These are phyloP conservation scores for Gymnobelideus leadbeateri DNA, from an alignment of 2,113 vertebrate species.

Conservation along the genomic window DNA sequence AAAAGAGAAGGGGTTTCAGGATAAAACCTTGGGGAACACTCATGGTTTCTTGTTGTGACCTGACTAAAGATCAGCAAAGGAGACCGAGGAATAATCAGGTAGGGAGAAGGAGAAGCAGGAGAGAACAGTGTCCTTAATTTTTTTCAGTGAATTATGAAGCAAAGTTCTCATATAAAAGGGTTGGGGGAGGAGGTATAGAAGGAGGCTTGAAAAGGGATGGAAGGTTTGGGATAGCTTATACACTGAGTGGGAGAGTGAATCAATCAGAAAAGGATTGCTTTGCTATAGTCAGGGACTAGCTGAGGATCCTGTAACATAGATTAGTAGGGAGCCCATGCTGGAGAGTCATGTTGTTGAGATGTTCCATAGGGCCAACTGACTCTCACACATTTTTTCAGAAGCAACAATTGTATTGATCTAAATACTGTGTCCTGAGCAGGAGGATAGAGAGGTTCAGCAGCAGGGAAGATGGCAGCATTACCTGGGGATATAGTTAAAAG, in stretches of 20 bases:
- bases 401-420: neutral
- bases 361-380: neutral
- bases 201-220: neutral
- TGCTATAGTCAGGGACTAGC: neutral
- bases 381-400: neutral
- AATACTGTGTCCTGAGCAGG: neutral
- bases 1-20: neutral
- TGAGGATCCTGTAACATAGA: neutral
- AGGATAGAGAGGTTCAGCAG: neutral
- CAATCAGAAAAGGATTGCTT: neutral
- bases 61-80: neutral
- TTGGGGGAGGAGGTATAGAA: neutral
- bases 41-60: neutral
- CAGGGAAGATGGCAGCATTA: neutral
- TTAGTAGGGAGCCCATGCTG: neutral
- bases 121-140: neutral
- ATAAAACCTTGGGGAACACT: neutral
- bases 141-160: neutral
- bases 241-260: neutral
- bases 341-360: neutral
- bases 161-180: neutral
- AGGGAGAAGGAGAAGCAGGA: neutral
- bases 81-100: neutral
- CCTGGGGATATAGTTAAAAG: neutral
- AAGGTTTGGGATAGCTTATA: neutral